Evolutionary conservation across 1,140 invertebrate genomes (phyloP).

Genomic region (Macrobrachium rosenbergii): DNA sequence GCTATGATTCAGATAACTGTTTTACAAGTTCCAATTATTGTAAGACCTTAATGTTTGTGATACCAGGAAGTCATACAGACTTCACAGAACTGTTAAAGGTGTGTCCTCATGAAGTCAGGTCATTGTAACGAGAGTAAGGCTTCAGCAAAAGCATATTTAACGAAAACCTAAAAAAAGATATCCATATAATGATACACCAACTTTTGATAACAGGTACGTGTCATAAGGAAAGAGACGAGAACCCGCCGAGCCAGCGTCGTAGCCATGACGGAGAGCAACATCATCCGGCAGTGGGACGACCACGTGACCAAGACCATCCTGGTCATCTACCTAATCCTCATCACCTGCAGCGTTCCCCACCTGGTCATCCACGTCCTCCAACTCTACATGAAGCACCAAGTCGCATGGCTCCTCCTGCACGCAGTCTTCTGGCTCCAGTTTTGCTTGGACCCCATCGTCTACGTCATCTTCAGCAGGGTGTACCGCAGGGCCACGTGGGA

Average conservation of each 20-base stretch:
- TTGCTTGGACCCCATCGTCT: constrained; percentile 52
- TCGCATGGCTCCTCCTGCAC: constrained; percentile 51
- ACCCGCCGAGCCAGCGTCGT: background rate
- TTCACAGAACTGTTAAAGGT: no score
- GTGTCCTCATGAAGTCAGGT: no score
- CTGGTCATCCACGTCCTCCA: constrained; percentile 56
- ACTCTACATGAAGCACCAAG: constrained; percentile 14
- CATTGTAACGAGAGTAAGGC: no score
- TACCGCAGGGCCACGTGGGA: constrained; percentile 42
- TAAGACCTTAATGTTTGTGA: background rate
- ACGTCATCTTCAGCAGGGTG: constrained; percentile 39
- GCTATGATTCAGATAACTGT: background rate
- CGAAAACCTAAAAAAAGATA: background rate
- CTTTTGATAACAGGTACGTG: constrained; percentile 13
- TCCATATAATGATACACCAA: background rate
- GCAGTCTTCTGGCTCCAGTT: constrained; percentile 57
- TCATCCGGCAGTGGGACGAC: constrained; percentile 54
- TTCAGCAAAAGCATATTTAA: background rate
- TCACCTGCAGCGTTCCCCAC: constrained; percentile 57
- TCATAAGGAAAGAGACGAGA: background rate
- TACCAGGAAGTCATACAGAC: no score
- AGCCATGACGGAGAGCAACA: constrained; percentile 2
- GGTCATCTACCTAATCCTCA: constrained; percentile 53
- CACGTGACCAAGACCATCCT: constrained; percentile 56
- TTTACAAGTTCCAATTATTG: no score